Evolutionary conservation across 2,113 vertebrate species (phyloP).

Genomic region (Dromiciops gliroides): DNA sequence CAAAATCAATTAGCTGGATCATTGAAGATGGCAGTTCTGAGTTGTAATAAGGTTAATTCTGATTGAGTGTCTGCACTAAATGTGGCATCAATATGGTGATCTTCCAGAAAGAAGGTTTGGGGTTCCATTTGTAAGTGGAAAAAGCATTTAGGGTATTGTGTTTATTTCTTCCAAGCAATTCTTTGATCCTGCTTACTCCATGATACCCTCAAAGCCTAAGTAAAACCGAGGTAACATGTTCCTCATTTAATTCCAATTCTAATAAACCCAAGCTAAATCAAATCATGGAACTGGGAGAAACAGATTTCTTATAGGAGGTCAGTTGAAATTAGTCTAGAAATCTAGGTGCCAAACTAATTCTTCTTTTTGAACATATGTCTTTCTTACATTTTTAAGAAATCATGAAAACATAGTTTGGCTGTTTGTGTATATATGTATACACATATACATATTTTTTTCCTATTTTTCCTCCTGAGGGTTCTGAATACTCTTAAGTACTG

Average conservation of each 20-base stretch:
- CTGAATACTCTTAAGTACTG: too few relatives aligned
- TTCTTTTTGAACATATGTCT: neutral
- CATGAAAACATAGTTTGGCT: neutral
- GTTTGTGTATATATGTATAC: neutral
- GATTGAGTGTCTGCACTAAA: neutral
- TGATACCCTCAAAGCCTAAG: neutral
- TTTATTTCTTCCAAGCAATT: neutral
- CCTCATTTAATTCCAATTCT: neutral
- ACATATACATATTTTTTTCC: neutral
- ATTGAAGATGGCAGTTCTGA: neutral
- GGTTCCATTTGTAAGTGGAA: too few relatives aligned
- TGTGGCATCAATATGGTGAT: neutral
- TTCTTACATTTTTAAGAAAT: neutral
- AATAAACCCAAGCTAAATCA: neutral
- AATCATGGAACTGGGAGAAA: neutral
- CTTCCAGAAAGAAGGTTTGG: neutral
- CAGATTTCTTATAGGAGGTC: neutral
- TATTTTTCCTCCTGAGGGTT: neutral
- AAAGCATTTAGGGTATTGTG: too few relatives aligned
- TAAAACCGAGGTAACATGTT: neutral
- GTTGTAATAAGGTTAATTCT: neutral
- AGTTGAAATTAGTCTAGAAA: neutral
- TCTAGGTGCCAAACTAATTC: neutral
- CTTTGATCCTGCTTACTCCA: neutral
- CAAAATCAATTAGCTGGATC: neutral